Conservation (phyloP, 2,113 vertebrate species). For the Indri indri region DNA sequence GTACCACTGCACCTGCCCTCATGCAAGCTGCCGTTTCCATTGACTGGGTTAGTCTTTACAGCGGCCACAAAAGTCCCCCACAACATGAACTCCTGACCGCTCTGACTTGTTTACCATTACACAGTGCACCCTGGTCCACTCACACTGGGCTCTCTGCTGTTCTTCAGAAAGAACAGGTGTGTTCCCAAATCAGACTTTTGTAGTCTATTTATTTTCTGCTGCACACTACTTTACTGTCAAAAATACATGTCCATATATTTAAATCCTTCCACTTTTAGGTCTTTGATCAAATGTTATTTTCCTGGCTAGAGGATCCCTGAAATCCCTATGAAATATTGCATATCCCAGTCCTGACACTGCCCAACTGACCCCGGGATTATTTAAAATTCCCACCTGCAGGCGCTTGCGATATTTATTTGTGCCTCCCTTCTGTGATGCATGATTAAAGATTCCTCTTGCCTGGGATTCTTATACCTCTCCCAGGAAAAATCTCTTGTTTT, state of each 20-base stretch:
- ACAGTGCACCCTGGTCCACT: fast-evolving
- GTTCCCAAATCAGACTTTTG: not conserved
- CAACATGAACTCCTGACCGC: not conserved
- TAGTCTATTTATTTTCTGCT: not conserved
- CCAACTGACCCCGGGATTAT: not conserved
- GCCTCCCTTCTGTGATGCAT: not conserved
- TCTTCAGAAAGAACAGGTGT: not conserved
- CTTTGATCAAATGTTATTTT: not conserved
- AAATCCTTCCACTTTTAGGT: not conserved
- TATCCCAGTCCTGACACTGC: not conserved
- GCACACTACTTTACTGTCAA: not conserved
- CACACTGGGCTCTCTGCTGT: not conserved
- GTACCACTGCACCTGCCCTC: fast-evolving
- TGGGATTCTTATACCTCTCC: not conserved
- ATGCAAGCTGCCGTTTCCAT: not conserved
- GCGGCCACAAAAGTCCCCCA: not conserved
- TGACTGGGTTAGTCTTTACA: not conserved
- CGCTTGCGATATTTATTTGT: not conserved
- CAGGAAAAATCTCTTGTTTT: not conserved
- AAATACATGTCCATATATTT: not conserved
- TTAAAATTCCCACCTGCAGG: not conserved
- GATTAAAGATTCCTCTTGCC: not conserved
- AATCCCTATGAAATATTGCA: not conserved
- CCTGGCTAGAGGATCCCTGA: not conserved
- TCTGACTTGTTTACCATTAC: not conserved